These are phyloP conservation scores for Callaeas wilsoni DNA, from an alignment of 2,113 vertebrate species.

Conservation along the genomic window DNA sequence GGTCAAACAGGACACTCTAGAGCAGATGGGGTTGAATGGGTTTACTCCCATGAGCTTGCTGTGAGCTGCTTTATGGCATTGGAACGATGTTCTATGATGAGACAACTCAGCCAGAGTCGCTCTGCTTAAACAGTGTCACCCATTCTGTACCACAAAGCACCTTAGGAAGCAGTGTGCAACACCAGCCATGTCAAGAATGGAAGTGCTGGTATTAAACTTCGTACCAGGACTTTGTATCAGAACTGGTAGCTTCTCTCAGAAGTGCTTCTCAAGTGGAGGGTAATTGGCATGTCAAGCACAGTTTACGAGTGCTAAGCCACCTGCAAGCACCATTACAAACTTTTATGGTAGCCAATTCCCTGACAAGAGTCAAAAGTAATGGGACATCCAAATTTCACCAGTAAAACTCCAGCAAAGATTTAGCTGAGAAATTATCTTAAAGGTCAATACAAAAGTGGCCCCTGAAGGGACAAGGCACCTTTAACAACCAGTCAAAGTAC, in stretches of 20 bases:
- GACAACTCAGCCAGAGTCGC: background rate
- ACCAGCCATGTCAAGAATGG: background rate
- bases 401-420: background rate
- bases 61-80: background rate
- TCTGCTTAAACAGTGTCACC: background rate
- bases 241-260: background rate
- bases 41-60: background rate
- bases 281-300: background rate
- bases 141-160: background rate
- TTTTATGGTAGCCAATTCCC: background rate
- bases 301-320: background rate
- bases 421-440: conserved; percentile 3
- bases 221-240: background rate
- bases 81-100: accelerated
- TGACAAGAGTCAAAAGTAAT: background rate
- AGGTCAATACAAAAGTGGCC: background rate
- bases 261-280: background rate
- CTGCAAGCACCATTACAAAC: background rate
- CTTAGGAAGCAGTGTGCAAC: background rate
- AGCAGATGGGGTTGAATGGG: background rate
- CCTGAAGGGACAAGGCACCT: conserved; percentile 3
- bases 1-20: background rate
- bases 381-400: conserved; percentile 2
- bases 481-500: background rate
- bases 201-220: background rate